These are phyloP conservation scores for Anguilla pacifica DNA, from an alignment of 2,797 vertebrate genomes.

Conservation along the genomic window DNA sequence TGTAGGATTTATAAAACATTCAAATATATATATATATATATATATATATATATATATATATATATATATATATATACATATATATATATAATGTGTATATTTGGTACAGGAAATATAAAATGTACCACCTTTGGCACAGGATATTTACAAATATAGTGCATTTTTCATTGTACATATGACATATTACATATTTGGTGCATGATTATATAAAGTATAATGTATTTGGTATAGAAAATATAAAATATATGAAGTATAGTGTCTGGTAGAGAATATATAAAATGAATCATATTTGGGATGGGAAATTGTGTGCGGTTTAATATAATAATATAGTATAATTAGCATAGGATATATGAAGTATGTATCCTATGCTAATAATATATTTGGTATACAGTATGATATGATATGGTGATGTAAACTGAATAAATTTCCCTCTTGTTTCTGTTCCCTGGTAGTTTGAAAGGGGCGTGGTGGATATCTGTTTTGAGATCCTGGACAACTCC, in stretches of 20 bases:
- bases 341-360: not conserved
- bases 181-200: not conserved
- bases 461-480: conserved; percentile 81
- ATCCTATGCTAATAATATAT: too few species aligned
- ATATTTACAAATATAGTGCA: not conserved
- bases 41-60: too few species aligned
- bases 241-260: not conserved
- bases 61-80: too few species aligned
- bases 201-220: not conserved
- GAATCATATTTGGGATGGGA: not conserved
- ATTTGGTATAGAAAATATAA: not conserved
- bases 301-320: not conserved
- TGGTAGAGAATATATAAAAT: not conserved
- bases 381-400: too few species aligned
- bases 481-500: conserved; percentile 82
- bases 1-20: not conserved
- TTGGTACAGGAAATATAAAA: not conserved
- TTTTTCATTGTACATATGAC: not conserved
- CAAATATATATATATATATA: too few species aligned
- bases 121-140: not conserved
- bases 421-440: not conserved
- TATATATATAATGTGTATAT: not conserved
- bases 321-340: not conserved
- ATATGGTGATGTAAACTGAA: too few species aligned
- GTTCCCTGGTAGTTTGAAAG: conserved; percentile 78